Evolutionary conservation across 2,888 invertebrate species (phyloP).

Genomic region (Troilus luridus): DNA sequence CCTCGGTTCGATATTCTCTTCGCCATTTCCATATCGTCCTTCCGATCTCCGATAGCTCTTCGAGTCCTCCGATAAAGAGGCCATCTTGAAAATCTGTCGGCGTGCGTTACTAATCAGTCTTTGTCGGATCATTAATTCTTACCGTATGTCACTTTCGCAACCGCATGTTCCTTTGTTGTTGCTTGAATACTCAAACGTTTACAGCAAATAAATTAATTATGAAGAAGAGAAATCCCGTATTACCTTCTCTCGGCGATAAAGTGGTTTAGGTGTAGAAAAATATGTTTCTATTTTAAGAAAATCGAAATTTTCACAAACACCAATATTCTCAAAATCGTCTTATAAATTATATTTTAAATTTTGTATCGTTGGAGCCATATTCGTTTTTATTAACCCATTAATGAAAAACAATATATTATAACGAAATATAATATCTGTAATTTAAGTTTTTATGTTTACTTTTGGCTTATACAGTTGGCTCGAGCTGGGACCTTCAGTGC

Average conservation of each 20-base stretch:
- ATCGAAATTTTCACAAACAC: too few relatives aligned
- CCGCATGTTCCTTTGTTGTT: not conserved
- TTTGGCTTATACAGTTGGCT: too few relatives aligned
- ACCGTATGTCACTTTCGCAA: not conserved
- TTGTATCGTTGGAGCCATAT: too few relatives aligned
- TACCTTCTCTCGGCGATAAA: not conserved
- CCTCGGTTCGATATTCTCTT: not conserved
- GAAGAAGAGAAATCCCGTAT: not conserved
- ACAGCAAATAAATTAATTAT: not conserved
- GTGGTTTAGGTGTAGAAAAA: not conserved
- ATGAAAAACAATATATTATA: too few relatives aligned
- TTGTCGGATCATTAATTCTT: not conserved
- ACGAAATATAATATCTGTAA: too few relatives aligned
- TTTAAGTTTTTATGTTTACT: too few relatives aligned
- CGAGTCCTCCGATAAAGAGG: not conserved
- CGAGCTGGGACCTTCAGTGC: too few relatives aligned
- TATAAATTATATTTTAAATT: too few relatives aligned
- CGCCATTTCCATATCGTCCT: not conserved
- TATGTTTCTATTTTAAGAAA: not conserved
- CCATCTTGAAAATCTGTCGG: not conserved
- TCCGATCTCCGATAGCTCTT: not conserved
- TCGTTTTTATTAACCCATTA: too few relatives aligned
- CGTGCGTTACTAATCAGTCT: conserved; percentile 13
- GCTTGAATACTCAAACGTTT: not conserved
- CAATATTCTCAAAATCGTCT: too few relatives aligned